Percentiles rank a stretch among this genome's conserved stretches.
phyloP scores from a whole-genome alignment of 2,113 vertebrate species.

The Anoura caudifer region DNA sequence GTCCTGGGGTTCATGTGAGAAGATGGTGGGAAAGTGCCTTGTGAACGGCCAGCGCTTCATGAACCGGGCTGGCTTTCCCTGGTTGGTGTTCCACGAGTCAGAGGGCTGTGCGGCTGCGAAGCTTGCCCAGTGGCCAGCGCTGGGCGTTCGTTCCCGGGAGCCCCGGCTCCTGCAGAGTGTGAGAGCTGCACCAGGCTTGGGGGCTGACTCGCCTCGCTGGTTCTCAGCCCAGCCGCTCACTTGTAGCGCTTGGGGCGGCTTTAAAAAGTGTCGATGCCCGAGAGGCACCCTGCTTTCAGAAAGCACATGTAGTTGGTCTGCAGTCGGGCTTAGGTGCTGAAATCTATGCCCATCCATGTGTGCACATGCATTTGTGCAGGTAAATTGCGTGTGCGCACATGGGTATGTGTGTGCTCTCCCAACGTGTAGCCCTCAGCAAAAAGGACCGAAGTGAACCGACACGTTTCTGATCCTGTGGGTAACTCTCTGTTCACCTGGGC shows the following conservation, averaged over 20 bases:
- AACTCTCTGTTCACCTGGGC: fast-evolving
- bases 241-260: too few species aligned
- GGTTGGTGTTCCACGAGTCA: neutral
- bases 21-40: neutral
- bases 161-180: neutral
- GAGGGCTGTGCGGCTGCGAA: fast-evolving
- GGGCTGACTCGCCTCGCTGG: too few species aligned
- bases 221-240: too few species aligned
- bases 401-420: too few species aligned
- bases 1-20: neutral
- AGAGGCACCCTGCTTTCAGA: too few species aligned
- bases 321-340: too few species aligned
- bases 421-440: too few species aligned
- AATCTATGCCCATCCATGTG: fast-evolving
- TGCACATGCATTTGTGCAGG: too few species aligned
- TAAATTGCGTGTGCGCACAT: too few species aligned
- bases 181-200: too few species aligned
- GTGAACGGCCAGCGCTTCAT: neutral
- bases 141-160: neutral
- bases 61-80: fast-evolving
- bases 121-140: fast-evolving
- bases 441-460: neutral
- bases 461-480: neutral
- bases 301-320: too few species aligned
- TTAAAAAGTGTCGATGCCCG: too few species aligned